phyloP scores from a whole-genome alignment of 2,113 vertebrate species.

The Triplophysa rosa region DNA sequence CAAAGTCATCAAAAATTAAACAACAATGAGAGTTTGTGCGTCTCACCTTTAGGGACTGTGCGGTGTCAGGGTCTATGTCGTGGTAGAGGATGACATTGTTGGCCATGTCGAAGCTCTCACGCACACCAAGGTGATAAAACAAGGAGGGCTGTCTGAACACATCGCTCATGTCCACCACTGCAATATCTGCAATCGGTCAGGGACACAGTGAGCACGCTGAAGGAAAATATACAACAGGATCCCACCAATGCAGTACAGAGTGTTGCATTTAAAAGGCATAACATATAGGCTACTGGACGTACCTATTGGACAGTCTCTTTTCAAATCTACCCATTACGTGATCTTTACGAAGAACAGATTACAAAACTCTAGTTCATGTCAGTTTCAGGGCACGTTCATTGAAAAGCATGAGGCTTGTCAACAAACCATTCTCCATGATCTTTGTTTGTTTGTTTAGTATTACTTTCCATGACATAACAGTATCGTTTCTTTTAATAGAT shows the following conservation, averaged over 20 bases:
- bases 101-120: conserved; percentile 94
- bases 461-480: neutral
- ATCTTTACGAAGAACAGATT: too few species aligned
- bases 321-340: too few species aligned
- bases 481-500: too few species aligned
- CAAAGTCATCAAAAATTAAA: neutral
- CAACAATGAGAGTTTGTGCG: neutral
- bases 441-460: neutral
- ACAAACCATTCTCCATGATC: neutral
- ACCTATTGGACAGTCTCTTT: too few species aligned
- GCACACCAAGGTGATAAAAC: conserved; percentile 93
- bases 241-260: neutral
- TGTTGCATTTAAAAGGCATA: too few species aligned
- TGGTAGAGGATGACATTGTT: conserved; percentile 96
- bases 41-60: conserved; percentile 89
- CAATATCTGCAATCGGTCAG: conserved; percentile 81
- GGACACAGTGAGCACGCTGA: conserved; percentile 7
- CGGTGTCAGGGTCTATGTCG: conserved; percentile 84
- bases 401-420: neutral
- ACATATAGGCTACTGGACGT: too few species aligned
- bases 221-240: neutral
- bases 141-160: conserved; percentile 87
- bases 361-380: neutral
- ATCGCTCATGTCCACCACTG: conserved; percentile 94
- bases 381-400: neutral